phyloP scores from a whole-genome alignment of 2,797 vertebrate genomes.

The Tokudaia muenninki region DNA sequence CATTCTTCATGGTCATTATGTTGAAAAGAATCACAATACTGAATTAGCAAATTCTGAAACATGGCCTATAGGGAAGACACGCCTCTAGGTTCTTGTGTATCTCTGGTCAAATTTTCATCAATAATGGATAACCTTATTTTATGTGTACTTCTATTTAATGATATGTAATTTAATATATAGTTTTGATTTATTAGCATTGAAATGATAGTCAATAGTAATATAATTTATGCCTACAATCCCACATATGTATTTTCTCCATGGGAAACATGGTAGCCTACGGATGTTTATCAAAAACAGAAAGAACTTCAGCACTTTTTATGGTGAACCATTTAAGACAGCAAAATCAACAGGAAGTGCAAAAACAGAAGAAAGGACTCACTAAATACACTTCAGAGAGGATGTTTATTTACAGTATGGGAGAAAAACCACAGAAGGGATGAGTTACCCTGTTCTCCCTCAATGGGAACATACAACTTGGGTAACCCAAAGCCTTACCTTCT shows the following conservation, averaged over 20 bases:
- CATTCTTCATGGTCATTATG: neutral
- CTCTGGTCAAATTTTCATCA: constrained; percentile 19
- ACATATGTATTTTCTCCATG: neutral
- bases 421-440: neutral
- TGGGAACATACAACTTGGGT: neutral
- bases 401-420: neutral
- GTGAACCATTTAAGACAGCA: neutral
- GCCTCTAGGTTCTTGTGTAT: neutral
- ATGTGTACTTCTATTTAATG: constrained; percentile 39
- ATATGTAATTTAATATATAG: neutral
- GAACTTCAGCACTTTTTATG: neutral
- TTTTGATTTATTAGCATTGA: constrained; percentile 19
- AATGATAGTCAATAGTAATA: neutral
- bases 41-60: neutral
- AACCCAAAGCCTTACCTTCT: neutral
- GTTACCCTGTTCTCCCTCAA: rapidly evolving
- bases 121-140: neutral
- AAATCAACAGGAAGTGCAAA: neutral
- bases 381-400: neutral
- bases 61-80: neutral
- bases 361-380: neutral
- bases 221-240: neutral
- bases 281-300: neutral
- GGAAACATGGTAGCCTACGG: neutral
- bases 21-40: neutral